Conservation (phyloP, 2,113 vertebrate species). For the Hemicordylus capensis region DNA sequence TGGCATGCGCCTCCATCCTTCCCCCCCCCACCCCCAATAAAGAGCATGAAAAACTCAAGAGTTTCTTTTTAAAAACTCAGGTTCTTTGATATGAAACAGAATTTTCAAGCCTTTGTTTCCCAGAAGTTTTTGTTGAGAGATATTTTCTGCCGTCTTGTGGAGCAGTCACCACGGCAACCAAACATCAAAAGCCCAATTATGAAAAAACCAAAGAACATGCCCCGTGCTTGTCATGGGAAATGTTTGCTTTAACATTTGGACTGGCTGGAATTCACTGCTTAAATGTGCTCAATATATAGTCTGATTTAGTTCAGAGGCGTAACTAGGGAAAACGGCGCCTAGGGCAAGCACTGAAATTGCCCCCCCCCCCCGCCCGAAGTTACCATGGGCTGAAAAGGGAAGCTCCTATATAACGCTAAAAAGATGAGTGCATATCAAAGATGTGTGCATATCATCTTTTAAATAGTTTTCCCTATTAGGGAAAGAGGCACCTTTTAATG, state of each 20-base stretch:
- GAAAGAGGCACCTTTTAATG: too few species aligned
- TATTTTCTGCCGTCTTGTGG: constrained; percentile 22
- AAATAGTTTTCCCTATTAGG: too few species aligned
- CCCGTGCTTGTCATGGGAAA: constrained; percentile 14
- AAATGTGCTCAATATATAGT: neutral
- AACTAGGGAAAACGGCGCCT: too few species aligned
- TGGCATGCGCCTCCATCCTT: constrained; percentile 7
- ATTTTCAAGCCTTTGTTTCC: constrained; percentile 4
- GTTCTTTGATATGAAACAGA: constrained; percentile 5
- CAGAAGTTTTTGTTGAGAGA: neutral
- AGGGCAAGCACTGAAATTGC: too few species aligned
- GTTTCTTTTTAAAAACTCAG: neutral
- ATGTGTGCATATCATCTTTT: too few species aligned
- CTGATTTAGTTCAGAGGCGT: too few species aligned
- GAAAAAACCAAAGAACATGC: constrained; percentile 26
- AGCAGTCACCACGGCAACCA: constrained; percentile 55
- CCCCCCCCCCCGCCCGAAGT: too few species aligned
- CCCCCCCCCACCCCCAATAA: neutral
- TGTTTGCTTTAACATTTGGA: constrained; percentile 23
- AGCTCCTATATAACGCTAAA: too few species aligned
- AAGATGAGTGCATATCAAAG: too few species aligned
- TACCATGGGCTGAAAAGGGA: too few species aligned
- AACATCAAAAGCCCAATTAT: constrained; percentile 41
- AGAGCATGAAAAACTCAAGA: neutral
- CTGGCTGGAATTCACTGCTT: neutral